These are phyloP conservation scores for Chromis chromis DNA, from an alignment of 2,797 vertebrate species.

Conservation along the genomic window DNA sequence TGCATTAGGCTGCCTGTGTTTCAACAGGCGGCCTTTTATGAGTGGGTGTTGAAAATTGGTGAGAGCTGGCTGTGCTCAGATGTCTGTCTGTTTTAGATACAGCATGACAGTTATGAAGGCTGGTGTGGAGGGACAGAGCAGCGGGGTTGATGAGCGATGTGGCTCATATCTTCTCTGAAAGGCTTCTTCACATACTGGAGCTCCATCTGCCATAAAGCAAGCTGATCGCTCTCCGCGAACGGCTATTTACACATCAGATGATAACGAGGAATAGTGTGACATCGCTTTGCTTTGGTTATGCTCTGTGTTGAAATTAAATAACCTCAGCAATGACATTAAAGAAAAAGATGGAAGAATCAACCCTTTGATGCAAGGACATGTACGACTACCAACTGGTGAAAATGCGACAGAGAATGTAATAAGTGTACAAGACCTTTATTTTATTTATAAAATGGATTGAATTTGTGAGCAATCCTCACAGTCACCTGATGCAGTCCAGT, in stretches of 20 bases:
- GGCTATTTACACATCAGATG: slow-evolving; percentile 5
- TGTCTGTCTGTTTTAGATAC: slow-evolving; percentile 76
- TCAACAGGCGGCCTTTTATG: slow-evolving; percentile 77
- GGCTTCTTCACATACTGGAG: slow-evolving; percentile 32
- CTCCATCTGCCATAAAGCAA: slow-evolving; percentile 37
- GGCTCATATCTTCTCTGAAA: slow-evolving; percentile 49
- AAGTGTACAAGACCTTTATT: background rate
- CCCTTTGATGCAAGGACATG: too few species aligned
- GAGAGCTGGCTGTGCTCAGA: slow-evolving; percentile 65
- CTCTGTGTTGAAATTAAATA: background rate
- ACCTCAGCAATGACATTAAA: slow-evolving; percentile 7
- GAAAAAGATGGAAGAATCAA: background rate
- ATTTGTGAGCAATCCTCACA: too few species aligned
- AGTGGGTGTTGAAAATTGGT: slow-evolving; percentile 79
- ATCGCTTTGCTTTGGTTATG: background rate
- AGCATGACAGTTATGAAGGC: slow-evolving; percentile 76
- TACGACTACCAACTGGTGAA: background rate
- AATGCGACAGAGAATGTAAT: background rate
- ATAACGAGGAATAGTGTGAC: slow-evolving; percentile 5
- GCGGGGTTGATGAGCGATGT: slow-evolving; percentile 55
- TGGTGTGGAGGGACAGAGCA: slow-evolving; percentile 61
- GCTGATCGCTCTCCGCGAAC: background rate
- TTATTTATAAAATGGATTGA: too few species aligned
- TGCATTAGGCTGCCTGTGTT: slow-evolving; percentile 68
- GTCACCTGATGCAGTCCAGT: too few species aligned